Percentiles rank a stretch among this genome's conserved stretches.
phyloP scores from a whole-genome alignment of 2,113 vertebrate genomes.

The Pomatostomus ruficeps region DNA sequence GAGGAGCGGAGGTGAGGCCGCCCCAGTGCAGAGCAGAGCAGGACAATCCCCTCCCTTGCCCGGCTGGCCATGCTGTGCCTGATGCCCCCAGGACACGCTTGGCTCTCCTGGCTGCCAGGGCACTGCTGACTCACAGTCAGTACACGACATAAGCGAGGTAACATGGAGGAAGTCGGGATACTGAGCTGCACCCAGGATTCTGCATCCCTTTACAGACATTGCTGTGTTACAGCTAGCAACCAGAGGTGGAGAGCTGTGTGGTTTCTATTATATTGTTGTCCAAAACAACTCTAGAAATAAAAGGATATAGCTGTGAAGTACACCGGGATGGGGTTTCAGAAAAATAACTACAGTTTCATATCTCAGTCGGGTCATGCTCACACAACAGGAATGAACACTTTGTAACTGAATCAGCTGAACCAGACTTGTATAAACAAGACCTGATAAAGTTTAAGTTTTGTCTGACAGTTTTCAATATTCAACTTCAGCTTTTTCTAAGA shows the following conservation, averaged over 20 bases:
- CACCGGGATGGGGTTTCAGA: not conserved
- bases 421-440: not conserved
- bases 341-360: constrained; percentile 8
- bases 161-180: not conserved
- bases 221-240: not conserved
- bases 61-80: fast-evolving
- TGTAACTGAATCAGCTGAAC: not conserved
- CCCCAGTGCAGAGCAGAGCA: fast-evolving
- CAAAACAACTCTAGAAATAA: constrained; percentile 1
- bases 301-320: not conserved
- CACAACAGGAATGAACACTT: not conserved
- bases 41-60: not conserved
- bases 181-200: not conserved
- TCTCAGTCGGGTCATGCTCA: not conserved
- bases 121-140: not conserved
- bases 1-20: fast-evolving
- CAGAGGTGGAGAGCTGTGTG: not conserved
- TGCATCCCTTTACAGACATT: not conserved
- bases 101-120: not conserved
- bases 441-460: not conserved
- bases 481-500: constrained; percentile 5
- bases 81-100: fast-evolving
- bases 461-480: not conserved
- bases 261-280: not conserved
- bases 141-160: not conserved